Evolutionary conservation across 1,140 invertebrate species (phyloP).

Genomic region (Cecropterus lyciades): DNA sequence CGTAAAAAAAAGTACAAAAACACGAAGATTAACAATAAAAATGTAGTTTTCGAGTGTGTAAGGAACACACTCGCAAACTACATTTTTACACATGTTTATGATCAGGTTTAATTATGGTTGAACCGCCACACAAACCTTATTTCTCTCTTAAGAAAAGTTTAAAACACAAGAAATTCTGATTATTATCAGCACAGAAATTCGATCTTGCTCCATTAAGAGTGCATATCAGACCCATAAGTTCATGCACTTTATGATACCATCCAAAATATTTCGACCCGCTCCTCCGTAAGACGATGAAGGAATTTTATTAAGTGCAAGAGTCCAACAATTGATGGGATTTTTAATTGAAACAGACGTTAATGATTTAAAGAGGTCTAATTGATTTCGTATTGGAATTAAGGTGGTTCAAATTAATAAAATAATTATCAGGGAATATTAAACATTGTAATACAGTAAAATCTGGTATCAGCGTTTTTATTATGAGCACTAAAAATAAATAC

Average conservation of each 20-base stretch:
- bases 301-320: slow-evolving; percentile 25
- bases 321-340: slow-evolving; percentile 25
- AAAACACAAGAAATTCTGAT: slow-evolving; percentile 12
- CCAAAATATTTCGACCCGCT: slow-evolving; percentile 21
- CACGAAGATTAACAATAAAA: no score
- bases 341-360: slow-evolving; percentile 32
- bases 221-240: slow-evolving; percentile 24
- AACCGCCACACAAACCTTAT: neutral
- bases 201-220: slow-evolving; percentile 13
- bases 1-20: no score
- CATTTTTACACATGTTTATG: no score
- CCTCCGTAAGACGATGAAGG: slow-evolving; percentile 12
- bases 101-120: no score
- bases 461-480: no score
- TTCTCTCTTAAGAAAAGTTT: neutral
- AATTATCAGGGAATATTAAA: slow-evolving; percentile 1
- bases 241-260: slow-evolving; percentile 5
- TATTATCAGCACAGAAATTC: slow-evolving; percentile 25
- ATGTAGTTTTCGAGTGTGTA: no score
- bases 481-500: no score
- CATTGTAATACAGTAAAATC: neutral
- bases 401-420: slow-evolving; percentile 15
- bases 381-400: slow-evolving; percentile 10
- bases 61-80: no score
- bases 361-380: slow-evolving; percentile 10